phyloP scores from a whole-genome alignment of 2,888 invertebrate genomes.

The Dicyrtoma fusca region DNA sequence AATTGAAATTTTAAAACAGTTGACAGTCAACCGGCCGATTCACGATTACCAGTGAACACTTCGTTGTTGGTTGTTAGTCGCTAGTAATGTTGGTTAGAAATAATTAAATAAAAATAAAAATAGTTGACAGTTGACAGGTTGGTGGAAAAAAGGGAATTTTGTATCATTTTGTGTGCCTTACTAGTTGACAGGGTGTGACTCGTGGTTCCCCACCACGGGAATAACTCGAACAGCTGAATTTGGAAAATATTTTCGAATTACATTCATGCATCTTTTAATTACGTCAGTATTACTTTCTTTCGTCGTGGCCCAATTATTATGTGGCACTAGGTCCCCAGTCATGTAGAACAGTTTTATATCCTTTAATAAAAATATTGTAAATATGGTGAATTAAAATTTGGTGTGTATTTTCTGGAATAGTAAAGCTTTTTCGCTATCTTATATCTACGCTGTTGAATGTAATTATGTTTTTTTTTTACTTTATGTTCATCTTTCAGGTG shows the following conservation, averaged over 20 bases:
- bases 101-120: no score
- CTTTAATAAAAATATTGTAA: slow-evolving; percentile 11
- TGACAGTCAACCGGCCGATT: no score
- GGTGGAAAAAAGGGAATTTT: no score
- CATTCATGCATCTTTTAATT: slow-evolving; percentile 44
- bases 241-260: slow-evolving; percentile 57
- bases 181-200: slow-evolving; percentile 64
- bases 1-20: background rate
- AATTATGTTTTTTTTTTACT: slow-evolving; percentile 9
- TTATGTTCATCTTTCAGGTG: slow-evolving; percentile 65
- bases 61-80: no score
- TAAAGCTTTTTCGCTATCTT: no score
- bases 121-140: no score
- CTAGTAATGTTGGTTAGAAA: no score
- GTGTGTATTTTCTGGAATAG: no score
- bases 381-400: no score
- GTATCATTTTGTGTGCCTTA: slow-evolving; percentile 53
- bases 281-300: slow-evolving; percentile 53
- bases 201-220: slow-evolving; percentile 65
- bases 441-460: no score
- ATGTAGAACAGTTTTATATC: slow-evolving; percentile 61
- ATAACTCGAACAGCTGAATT: slow-evolving; percentile 60
- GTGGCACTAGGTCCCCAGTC: slow-evolving; percentile 64
- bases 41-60: no score
- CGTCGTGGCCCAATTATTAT: slow-evolving; percentile 63